A percentile compares a stretch with the other conserved stretches of the same genome.
Conservation (phyloP, 2,888 invertebrate genomes). For the Drosophila nr. medialis region DNA sequence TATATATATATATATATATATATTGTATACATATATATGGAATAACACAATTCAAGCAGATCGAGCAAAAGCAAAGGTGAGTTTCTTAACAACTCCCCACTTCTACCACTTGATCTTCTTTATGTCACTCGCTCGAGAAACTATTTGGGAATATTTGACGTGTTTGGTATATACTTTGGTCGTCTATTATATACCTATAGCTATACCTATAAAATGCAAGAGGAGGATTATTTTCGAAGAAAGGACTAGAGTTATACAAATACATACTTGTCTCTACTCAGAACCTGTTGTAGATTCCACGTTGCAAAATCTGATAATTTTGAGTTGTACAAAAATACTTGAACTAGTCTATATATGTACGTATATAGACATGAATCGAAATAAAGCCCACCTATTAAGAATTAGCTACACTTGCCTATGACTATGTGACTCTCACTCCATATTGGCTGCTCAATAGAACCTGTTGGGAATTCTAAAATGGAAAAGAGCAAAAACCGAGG, state of each 20-base stretch:
- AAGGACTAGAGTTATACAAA: background rate
- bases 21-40: constrained; percentile 20
- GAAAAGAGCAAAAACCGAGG: background rate
- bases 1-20: background rate
- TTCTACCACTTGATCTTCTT: background rate
- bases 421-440: background rate
- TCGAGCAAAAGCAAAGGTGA: constrained; percentile 40
- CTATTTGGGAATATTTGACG: background rate
- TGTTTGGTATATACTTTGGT: background rate
- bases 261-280: background rate
- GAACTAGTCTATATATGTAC: no score
- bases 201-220: background rate
- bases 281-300: background rate
- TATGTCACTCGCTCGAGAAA: background rate
- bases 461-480: background rate
- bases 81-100: constrained; percentile 1
- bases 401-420: background rate
- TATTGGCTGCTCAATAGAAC: background rate
- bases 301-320: background rate
- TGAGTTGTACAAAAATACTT: background rate
- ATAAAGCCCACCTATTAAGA: background rate
- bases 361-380: background rate
- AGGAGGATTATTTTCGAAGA: no score
- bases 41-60: constrained; percentile 22
- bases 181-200: background rate